Conservation (phyloP, 1,140 invertebrate genomes). For the Choristoneura fumiferana region DNA sequence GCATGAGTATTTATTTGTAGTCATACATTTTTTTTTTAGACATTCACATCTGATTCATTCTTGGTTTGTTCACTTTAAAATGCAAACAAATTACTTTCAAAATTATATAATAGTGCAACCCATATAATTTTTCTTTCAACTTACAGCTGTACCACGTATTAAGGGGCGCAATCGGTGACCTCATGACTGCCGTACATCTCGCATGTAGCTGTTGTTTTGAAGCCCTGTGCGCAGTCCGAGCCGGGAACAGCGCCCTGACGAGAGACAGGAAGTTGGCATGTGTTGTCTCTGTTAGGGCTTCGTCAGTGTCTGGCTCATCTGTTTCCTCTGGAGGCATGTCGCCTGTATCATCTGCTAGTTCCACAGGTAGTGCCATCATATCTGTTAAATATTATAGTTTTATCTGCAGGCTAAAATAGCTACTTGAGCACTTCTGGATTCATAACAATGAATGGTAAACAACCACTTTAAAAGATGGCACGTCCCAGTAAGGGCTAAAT, state of each 20-base stretch:
- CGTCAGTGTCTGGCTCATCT: constrained; percentile 74
- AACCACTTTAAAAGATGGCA: too few relatives aligned
- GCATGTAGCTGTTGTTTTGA: constrained; percentile 86
- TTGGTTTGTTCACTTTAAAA: too few relatives aligned
- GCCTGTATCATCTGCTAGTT: constrained; percentile 60
- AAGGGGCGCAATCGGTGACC: constrained; percentile 88
- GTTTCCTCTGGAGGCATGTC: constrained; percentile 62
- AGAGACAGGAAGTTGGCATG: constrained; percentile 91
- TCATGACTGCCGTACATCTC: constrained; percentile 88
- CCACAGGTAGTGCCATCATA: constrained; percentile 70
- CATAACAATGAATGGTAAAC: neutral
- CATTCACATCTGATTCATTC: too few relatives aligned
- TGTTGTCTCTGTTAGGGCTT: constrained; percentile 80
- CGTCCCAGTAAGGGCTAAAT: too few relatives aligned
- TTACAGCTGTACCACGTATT: constrained; percentile 87
- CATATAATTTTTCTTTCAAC: too few relatives aligned
- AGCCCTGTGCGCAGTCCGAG: constrained; percentile 89
- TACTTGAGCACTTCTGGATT: too few relatives aligned
- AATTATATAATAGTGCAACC: too few relatives aligned
- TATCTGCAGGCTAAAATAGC: too few relatives aligned
- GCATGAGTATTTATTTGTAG: too few relatives aligned
- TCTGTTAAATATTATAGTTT: constrained; percentile 38
- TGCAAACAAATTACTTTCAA: too few relatives aligned
- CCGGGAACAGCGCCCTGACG: constrained; percentile 89
- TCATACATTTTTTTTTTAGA: too few relatives aligned